These are phyloP conservation scores for Bolborhynchus lineola DNA, from an alignment of 2,113 vertebrate species.

Conservation along the genomic window DNA sequence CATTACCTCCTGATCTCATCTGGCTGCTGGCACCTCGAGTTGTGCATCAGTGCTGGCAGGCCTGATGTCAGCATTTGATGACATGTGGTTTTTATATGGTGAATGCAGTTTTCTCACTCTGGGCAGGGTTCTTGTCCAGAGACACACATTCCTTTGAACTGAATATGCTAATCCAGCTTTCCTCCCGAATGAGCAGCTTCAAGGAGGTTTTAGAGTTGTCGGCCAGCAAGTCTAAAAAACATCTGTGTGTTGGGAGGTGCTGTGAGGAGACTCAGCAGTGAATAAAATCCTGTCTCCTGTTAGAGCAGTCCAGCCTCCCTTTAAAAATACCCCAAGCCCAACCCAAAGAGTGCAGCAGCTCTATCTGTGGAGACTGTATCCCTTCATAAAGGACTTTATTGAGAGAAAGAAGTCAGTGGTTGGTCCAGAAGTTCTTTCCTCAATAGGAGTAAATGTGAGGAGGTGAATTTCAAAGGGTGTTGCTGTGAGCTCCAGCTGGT, in stretches of 20 bases:
- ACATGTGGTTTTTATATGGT: not conserved
- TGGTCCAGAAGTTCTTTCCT: not conserved
- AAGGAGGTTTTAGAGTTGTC: not conserved
- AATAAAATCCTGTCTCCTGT: conserved; percentile 24
- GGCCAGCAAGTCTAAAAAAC: conserved; percentile 26
- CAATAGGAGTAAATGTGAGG: not conserved
- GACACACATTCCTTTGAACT: conserved; percentile 7
- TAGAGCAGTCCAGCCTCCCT: not conserved
- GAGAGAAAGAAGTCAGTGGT: not conserved
- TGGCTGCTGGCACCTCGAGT: not conserved
- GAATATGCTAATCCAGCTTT: not conserved
- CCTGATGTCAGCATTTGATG: not conserved
- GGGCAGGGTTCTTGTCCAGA: conserved; percentile 20
- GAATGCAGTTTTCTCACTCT: not conserved
- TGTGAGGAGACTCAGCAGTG: not conserved
- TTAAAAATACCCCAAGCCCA: not conserved
- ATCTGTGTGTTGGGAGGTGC: conserved; percentile 12
- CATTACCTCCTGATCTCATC: not conserved
- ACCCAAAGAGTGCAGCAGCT: not conserved
- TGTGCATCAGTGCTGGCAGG: not conserved
- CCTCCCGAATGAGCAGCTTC: not conserved
- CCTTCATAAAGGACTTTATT: not conserved
- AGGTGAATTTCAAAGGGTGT: not conserved
- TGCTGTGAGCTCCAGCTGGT: conserved; percentile 1
- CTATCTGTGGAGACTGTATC: not conserved